Conservation (phyloP, 1,140 invertebrate genomes). For the Cotesia typhae region DNA sequence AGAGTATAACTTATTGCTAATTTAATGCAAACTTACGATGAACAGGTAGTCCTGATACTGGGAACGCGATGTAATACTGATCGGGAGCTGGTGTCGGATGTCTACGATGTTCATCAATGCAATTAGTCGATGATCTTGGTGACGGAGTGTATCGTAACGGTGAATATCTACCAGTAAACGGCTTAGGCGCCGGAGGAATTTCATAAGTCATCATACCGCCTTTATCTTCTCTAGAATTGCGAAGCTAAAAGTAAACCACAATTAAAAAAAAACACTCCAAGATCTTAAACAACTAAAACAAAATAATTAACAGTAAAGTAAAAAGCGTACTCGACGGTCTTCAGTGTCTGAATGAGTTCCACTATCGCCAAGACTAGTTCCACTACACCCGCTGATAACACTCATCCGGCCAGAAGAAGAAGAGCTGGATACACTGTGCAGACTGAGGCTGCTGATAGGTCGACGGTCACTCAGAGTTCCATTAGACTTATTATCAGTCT, state of each 20-base stretch:
- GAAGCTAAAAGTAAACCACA: constrained; percentile 41
- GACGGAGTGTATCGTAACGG: constrained; percentile 50
- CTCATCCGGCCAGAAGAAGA: constrained; percentile 81
- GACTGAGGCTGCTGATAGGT: constrained; percentile 77
- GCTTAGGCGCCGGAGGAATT: constrained; percentile 63
- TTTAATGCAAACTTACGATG: constrained; percentile 53
- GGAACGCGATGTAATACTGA: constrained; percentile 67
- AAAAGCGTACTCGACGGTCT: constrained; percentile 71
- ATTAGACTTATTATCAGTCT: constrained; percentile 48
- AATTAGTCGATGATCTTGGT: constrained; percentile 41
- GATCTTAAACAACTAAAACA: neutral
- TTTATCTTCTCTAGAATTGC: constrained; percentile 55
- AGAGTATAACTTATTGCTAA: too few relatives aligned
- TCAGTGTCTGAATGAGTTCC: constrained; percentile 86
- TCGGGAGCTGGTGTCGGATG: constrained; percentile 43
- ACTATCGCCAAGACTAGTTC: constrained; percentile 81
- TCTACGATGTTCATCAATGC: constrained; percentile 50
- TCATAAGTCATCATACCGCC: constrained; percentile 59
- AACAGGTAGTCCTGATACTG: constrained; percentile 64
- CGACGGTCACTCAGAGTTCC: constrained; percentile 61
- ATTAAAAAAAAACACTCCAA: too few relatives aligned
- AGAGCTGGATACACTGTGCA: constrained; percentile 77
- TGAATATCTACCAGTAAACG: constrained; percentile 53
- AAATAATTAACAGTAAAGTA: constrained; percentile 10
- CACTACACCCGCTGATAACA: constrained; percentile 77